phyloP scores from a whole-genome alignment of 2,113 vertebrate species.

The Triplophysa siluroides region DNA sequence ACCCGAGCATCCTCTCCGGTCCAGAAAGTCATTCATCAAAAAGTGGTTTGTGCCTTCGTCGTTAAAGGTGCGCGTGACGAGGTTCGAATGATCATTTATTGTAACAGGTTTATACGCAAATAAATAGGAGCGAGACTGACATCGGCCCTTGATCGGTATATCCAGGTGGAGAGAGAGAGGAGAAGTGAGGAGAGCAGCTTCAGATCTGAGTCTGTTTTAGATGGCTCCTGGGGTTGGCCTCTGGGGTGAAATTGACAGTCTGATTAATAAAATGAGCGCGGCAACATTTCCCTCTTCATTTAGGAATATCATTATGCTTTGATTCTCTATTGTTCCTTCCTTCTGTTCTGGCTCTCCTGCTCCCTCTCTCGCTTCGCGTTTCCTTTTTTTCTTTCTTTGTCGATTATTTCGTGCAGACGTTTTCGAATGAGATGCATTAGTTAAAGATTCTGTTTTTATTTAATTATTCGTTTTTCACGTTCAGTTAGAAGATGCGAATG shows the following conservation, averaged over 20 bases:
- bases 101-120: constrained; percentile 99
- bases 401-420: constrained; percentile 55
- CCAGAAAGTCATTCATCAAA: constrained; percentile 99
- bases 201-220: constrained; percentile 86
- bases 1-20: constrained; percentile 91
- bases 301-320: constrained; percentile 99
- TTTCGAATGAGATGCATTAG: constrained; percentile 46
- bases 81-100: constrained; percentile 99
- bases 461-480: not conserved
- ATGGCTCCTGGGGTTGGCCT: constrained; percentile 97
- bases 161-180: constrained; percentile 93
- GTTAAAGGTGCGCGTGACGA: constrained; percentile 98
- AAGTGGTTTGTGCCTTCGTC: constrained; percentile 84
- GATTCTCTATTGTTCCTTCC: constrained; percentile 98
- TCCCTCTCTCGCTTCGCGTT: constrained; percentile 52
- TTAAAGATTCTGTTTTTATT: constrained; percentile 23
- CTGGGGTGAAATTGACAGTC: constrained; percentile 99
- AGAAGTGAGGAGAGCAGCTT: constrained; percentile 88
- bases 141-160: constrained; percentile 97
- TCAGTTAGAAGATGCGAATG: constrained; percentile 12
- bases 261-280: constrained; percentile 99
- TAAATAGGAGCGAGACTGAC: constrained; percentile 98
- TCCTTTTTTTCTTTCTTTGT: constrained; percentile 60
- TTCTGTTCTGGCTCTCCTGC: constrained; percentile 60
- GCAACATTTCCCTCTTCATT: constrained; percentile 99